Percentiles rank a stretch among this genome's conserved stretches.
Conservation (phyloP, 1,140 invertebrate genomes). For the Procambarus clarkii region DNA sequence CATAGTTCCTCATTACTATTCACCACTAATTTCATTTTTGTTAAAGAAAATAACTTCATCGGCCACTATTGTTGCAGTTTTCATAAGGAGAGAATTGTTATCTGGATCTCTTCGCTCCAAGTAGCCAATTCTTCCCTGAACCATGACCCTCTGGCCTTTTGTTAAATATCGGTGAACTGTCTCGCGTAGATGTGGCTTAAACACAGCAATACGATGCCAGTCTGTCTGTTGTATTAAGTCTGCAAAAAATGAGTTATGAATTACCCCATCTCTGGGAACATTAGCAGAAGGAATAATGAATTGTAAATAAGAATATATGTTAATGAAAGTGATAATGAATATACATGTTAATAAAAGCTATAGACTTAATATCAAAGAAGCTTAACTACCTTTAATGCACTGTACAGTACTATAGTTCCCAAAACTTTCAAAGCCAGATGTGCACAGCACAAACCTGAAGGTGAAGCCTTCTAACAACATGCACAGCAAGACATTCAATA, state of each 20-base stretch:
- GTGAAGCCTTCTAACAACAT: too few relatives aligned
- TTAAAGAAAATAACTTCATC: constrained; percentile 90
- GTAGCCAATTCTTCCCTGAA: constrained; percentile 89
- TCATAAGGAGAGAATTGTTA: constrained; percentile 84
- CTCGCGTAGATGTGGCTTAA: constrained; percentile 88
- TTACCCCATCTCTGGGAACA: too few relatives aligned
- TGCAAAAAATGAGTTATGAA: constrained; percentile 75
- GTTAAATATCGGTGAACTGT: constrained; percentile 86
- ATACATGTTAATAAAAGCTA: too few relatives aligned
- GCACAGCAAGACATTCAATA: too few relatives aligned
- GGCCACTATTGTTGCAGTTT: constrained; percentile 87
- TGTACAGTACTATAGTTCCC: too few relatives aligned
- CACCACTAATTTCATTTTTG: background rate
- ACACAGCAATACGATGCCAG: constrained; percentile 93
- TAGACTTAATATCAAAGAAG: too few relatives aligned
- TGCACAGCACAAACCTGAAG: too few relatives aligned
- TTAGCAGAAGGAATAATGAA: too few relatives aligned
- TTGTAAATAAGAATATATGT: too few relatives aligned
- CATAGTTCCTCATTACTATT: background rate
- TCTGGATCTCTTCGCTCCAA: constrained; percentile 84
- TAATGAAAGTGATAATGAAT: too few relatives aligned
- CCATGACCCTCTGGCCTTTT: constrained; percentile 90
- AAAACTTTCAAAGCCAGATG: too few relatives aligned
- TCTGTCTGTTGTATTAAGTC: constrained; percentile 86
- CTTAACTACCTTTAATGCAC: too few relatives aligned